A percentile compares a stretch with the other conserved stretches of the same genome.
Conservation (phyloP, 2,797 vertebrate species). For the Bradypodion ventrale region DNA sequence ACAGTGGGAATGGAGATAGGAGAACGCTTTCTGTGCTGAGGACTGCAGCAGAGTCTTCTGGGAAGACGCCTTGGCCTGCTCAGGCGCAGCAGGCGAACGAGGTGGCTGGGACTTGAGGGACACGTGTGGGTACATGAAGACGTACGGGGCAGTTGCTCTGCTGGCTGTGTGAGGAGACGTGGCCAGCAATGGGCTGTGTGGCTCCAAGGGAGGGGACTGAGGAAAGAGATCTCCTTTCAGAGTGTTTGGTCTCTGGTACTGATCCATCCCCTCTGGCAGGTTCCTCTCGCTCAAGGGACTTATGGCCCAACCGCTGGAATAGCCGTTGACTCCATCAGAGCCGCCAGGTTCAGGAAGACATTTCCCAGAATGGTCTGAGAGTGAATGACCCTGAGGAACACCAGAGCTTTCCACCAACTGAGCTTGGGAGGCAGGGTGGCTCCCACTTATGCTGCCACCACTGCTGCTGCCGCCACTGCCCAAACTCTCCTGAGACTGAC, state of each 20-base stretch:
- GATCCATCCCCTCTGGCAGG: conserved; percentile 85
- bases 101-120: conserved; percentile 72
- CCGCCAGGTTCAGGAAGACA: not conserved
- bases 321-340: conserved; percentile 47
- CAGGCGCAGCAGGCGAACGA: conserved; percentile 50
- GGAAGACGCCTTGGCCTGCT: conserved; percentile 44
- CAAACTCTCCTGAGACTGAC: conserved; percentile 79
- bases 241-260: conserved; percentile 47
- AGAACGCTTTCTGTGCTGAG: conserved; percentile 75
- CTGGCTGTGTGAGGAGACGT: conserved; percentile 80
- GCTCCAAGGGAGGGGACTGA: not conserved
- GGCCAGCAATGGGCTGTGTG: rapidly evolving
- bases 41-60: conserved; percentile 63
- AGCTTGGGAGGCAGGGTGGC: conserved; percentile 35
- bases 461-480: conserved; percentile 56
- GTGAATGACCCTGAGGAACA: not conserved
- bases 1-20: conserved; percentile 75
- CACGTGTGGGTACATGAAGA: conserved; percentile 80
- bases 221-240: conserved; percentile 39
- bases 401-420: conserved; percentile 40
- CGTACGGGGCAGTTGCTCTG: conserved; percentile 74
- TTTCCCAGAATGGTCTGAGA: conserved; percentile 42
- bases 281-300: conserved; percentile 84
- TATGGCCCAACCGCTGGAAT: not conserved
- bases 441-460: conserved; percentile 64